These are phyloP conservation scores for Drosophila mimetica DNA, from an alignment of 2,888 invertebrate genomes.

Conservation along the genomic window DNA sequence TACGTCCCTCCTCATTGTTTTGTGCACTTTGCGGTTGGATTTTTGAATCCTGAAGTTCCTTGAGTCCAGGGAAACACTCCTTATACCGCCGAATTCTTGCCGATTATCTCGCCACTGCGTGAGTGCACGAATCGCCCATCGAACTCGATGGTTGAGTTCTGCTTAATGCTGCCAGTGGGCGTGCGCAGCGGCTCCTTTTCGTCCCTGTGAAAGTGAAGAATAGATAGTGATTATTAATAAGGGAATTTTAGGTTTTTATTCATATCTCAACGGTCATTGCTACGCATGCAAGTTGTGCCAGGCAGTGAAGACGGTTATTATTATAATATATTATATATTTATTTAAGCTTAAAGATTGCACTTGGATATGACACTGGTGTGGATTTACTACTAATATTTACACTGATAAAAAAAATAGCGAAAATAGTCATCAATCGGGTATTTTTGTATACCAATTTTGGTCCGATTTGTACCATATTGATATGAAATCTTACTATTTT, in stretches of 20 bases:
- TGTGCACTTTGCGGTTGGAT: constrained; percentile 51
- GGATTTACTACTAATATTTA: no score
- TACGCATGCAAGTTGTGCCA: constrained; percentile 9
- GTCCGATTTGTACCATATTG: no score
- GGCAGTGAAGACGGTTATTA: not conserved
- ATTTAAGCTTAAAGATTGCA: not conserved
- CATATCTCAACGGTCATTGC: constrained; percentile 4
- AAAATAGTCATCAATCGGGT: no score
- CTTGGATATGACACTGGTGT: not conserved
- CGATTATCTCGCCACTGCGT: constrained; percentile 92
- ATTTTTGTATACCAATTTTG: no score
- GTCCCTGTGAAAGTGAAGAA: constrained; percentile 85
- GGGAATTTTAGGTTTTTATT: not conserved
- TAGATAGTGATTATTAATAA: not conserved
- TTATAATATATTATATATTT: no score
- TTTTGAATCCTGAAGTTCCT: not conserved
- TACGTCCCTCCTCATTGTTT: constrained; percentile 24
- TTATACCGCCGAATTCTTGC: constrained; percentile 94
- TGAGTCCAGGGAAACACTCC: not conserved
- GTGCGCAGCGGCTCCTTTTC: constrained; percentile 91
- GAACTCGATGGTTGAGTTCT: constrained; percentile 92
- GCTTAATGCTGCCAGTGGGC: constrained; percentile 87
- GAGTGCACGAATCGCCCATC: constrained; percentile 93
- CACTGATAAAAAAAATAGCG: no score
- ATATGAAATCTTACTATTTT: no score